Percentiles rank a stretch among this genome's conserved stretches.
Conservation (phyloP, 2,113 vertebrate species). For the Ranitomeya imitator region DNA sequence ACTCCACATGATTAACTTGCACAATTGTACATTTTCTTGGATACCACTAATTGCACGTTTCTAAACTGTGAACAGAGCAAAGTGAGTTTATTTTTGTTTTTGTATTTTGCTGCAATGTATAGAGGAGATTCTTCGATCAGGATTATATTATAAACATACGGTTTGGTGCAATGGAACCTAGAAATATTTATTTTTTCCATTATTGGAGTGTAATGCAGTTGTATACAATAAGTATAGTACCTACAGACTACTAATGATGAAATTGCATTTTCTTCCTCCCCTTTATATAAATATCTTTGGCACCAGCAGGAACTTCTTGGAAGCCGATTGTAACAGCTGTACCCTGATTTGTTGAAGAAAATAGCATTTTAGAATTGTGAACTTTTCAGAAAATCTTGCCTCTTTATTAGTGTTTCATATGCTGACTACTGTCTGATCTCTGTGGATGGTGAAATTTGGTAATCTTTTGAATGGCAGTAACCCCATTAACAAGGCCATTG, state of each 20-base stretch:
- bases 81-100: not conserved
- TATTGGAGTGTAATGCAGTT: not conserved
- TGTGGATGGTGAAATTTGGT: not conserved
- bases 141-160: not conserved
- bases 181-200: not conserved
- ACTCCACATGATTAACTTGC: not conserved
- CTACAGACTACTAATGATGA: too few species aligned
- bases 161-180: not conserved
- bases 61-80: slow-evolving; percentile 20
- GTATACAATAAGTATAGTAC: not conserved
- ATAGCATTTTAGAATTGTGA: not conserved
- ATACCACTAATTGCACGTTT: slow-evolving; percentile 25
- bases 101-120: slow-evolving; percentile 27
- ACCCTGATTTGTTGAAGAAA: not conserved
- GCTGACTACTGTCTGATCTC: not conserved
- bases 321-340: not conserved
- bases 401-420: not conserved
- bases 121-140: not conserved
- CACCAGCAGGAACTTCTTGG: not conserved
- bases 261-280: too few species aligned
- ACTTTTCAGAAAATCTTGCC: not conserved
- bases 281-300: not conserved
- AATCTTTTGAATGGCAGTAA: not conserved
- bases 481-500: not conserved
- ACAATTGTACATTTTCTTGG: not conserved